Percentiles rank a stretch among this genome's conserved stretches.
phyloP scores from a whole-genome alignment of 2,888 invertebrate species.

The Erynnis tages region DNA sequence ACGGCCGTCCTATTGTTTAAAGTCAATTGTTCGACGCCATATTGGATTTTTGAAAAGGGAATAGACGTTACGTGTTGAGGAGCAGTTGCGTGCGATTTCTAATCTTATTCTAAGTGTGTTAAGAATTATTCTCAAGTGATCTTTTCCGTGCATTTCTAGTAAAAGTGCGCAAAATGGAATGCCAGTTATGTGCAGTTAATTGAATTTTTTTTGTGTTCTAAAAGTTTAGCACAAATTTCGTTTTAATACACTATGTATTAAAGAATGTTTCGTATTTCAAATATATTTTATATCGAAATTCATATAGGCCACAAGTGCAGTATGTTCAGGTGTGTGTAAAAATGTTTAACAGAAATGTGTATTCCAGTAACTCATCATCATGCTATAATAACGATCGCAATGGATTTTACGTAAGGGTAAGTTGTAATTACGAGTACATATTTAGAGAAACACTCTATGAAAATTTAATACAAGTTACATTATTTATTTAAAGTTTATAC shows the following conservation, averaged over 20 bases:
- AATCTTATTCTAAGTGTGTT: background rate
- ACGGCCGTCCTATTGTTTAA: conserved; percentile 28
- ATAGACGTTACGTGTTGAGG: background rate
- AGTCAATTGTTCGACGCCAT: conserved; percentile 23
- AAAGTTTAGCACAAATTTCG: too few relatives aligned
- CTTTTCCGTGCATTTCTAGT: background rate
- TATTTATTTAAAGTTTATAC: too few relatives aligned
- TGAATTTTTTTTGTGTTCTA: too few relatives aligned
- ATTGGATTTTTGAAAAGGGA: conserved; percentile 21
- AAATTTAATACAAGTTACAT: too few relatives aligned
- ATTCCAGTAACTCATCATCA: conserved; percentile 18
- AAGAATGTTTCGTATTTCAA: too few relatives aligned
- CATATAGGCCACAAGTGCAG: too few relatives aligned
- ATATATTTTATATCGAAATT: too few relatives aligned
- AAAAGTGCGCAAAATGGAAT: too few relatives aligned
- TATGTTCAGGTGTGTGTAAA: conserved; percentile 7
- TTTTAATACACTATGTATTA: too few relatives aligned
- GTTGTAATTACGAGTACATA: background rate
- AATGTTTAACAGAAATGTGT: conserved; percentile 34
- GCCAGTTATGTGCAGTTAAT: too few relatives aligned
- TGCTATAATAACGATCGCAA: conserved; percentile 30
- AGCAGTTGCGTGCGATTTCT: background rate
- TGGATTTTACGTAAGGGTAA: conserved; percentile 34
- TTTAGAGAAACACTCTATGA: too few relatives aligned
- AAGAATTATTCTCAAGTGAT: conserved; percentile 2